Conservation (phyloP, 1,140 invertebrate species). For the Calycopis cecrops region DNA sequence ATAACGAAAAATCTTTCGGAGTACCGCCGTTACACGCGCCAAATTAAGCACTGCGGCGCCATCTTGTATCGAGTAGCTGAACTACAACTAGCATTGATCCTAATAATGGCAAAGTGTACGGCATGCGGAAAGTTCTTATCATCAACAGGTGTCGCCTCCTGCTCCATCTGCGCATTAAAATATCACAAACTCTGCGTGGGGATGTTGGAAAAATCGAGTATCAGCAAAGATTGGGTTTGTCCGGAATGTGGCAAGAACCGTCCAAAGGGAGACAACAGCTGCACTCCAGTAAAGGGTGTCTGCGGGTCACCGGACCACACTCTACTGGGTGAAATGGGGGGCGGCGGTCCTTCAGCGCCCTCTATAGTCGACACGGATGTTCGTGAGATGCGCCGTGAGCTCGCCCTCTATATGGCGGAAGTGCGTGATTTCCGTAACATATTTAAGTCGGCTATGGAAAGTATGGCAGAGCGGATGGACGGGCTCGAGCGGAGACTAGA, state of each 20-base stretch:
- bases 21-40: too few relatives aligned
- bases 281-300: not conserved
- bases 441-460: too few relatives aligned
- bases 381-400: not conserved
- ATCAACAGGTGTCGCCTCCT: not conserved
- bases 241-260: not conserved
- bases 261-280: not conserved
- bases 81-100: too few relatives aligned
- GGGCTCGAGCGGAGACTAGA: too few relatives aligned
- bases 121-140: constrained; percentile 6
- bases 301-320: not conserved
- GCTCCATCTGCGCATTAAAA: not conserved
- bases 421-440: too few relatives aligned
- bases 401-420: not conserved
- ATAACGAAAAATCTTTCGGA: too few relatives aligned
- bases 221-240: not conserved
- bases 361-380: not conserved
- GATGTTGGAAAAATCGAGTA: not conserved
- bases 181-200: not conserved
- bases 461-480: too few relatives aligned
- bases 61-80: too few relatives aligned
- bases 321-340: not conserved
- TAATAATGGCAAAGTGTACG: not conserved
- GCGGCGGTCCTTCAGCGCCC: not conserved
- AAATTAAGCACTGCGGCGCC: too few relatives aligned